Evolutionary conservation across 2,888 invertebrate genomes (phyloP).

Genomic region (Serripes groenlandicus): DNA sequence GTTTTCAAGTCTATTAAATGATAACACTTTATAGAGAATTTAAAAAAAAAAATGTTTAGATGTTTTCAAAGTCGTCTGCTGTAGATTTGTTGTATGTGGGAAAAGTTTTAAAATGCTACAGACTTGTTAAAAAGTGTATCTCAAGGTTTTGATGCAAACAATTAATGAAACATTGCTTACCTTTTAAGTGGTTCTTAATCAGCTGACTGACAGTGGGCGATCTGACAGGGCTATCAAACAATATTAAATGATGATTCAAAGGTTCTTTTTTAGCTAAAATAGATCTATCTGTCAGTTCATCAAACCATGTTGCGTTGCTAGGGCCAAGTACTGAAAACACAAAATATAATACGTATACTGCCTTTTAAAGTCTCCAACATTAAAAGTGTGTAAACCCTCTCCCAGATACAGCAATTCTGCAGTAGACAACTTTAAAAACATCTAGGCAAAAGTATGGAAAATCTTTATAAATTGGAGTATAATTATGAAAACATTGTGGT

Average conservation of each 20-base stretch:
- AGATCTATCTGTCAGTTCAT: slow-evolving; percentile 33
- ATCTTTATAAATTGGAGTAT: background rate
- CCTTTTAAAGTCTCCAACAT: background rate
- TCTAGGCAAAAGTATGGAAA: background rate
- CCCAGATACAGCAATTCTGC: background rate
- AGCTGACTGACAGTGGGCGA: slow-evolving; percentile 62
- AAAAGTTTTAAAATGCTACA: too few species aligned
- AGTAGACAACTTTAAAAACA: background rate
- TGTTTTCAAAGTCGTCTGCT: too few species aligned
- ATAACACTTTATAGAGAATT: too few species aligned
- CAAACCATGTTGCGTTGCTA: slow-evolving; percentile 55
- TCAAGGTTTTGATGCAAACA: too few species aligned
- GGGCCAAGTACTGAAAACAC: slow-evolving; percentile 55
- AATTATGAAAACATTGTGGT: background rate
- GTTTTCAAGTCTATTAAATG: too few species aligned
- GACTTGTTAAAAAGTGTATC: too few species aligned
- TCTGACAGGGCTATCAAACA: slow-evolving; percentile 48
- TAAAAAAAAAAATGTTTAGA: too few species aligned
- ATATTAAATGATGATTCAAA: slow-evolving; percentile 3
- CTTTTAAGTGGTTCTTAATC: slow-evolving; percentile 33
- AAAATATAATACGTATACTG: background rate
- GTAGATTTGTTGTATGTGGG: too few species aligned
- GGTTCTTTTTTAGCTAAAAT: background rate
- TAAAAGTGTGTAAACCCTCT: background rate
- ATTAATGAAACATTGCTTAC: too few species aligned